phyloP scores from a whole-genome alignment of 2,113 vertebrate genomes.

The Apteryx mantelli region DNA sequence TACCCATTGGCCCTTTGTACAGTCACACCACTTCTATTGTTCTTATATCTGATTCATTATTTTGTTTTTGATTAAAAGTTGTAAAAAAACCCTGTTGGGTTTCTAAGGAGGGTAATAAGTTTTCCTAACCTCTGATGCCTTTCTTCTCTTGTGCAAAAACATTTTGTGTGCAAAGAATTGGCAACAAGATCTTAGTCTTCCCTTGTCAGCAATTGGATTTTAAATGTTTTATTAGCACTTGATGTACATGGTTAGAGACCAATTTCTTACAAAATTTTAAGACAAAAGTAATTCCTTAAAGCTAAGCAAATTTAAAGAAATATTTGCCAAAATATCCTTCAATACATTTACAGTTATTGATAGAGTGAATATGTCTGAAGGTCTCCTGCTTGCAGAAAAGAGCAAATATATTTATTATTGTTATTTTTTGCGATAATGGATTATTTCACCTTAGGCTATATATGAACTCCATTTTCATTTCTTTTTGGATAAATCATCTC shows the following conservation, averaged over 20 bases:
- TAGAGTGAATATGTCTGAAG: background rate
- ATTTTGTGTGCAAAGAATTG: background rate
- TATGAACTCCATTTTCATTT: background rate
- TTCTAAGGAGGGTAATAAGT: background rate
- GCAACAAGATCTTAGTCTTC: slow-evolving; percentile 1
- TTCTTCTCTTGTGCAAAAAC: slow-evolving; percentile 15
- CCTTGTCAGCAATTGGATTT: background rate
- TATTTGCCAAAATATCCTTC: background rate
- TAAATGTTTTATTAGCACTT: slow-evolving; percentile 17
- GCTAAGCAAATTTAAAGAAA: background rate
- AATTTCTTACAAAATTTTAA: slow-evolving; percentile 5
- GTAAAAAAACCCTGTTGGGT: background rate
- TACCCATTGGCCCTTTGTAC: background rate
- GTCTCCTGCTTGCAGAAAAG: background rate
- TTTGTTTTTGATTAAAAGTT: slow-evolving; percentile 40
- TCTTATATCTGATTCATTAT: background rate
- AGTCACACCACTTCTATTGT: background rate
- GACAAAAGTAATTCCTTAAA: slow-evolving; percentile 22
- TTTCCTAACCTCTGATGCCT: slow-evolving; percentile 38
- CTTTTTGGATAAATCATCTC: background rate
- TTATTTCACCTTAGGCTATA: background rate
- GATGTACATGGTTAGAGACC: background rate
- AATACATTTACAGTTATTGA: background rate
- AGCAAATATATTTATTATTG: background rate
- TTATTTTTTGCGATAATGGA: background rate